phyloP scores from a whole-genome alignment of 2,113 vertebrate species.

The Hassar affinis region DNA sequence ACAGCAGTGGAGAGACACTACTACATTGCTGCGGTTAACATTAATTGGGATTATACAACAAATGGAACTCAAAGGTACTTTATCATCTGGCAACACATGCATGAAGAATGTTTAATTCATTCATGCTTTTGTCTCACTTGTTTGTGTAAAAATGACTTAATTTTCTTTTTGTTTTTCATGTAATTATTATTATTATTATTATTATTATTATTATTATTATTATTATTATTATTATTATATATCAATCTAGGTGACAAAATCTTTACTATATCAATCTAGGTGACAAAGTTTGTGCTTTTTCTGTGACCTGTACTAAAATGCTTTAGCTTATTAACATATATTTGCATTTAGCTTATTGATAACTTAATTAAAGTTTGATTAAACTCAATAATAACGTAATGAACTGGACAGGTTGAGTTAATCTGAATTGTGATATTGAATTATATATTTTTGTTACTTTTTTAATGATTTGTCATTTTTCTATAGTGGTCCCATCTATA shows the following conservation, averaged over 20 bases:
- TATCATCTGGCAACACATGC: not conserved
- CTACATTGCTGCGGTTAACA: slow-evolving; percentile 73
- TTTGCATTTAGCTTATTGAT: not conserved
- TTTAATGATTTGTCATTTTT: slow-evolving; percentile 42
- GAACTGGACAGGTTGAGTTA: not conserved
- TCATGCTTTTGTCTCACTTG: not conserved
- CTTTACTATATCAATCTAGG: not conserved
- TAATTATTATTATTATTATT: not conserved
- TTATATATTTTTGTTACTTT: not conserved
- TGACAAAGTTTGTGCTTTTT: not conserved
- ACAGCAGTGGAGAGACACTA: slow-evolving; percentile 65
- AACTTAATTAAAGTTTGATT: too few species aligned
- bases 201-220: too few species aligned
- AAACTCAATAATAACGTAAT: too few species aligned
- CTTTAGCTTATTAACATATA: not conserved
- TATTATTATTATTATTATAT: not conserved
- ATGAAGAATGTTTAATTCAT: not conserved
- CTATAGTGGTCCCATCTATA: slow-evolving; percentile 71
- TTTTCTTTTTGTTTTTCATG: too few species aligned
- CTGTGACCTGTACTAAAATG: not conserved
- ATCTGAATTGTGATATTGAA: not conserved
- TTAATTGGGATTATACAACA: slow-evolving; percentile 70
- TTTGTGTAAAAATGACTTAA: not conserved
- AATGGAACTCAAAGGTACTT: slow-evolving; percentile 50
- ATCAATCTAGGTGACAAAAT: not conserved